Evolutionary conservation across 2,113 vertebrate genomes (phyloP).

Genomic region (Herpailurus yagouaroundi): DNA sequence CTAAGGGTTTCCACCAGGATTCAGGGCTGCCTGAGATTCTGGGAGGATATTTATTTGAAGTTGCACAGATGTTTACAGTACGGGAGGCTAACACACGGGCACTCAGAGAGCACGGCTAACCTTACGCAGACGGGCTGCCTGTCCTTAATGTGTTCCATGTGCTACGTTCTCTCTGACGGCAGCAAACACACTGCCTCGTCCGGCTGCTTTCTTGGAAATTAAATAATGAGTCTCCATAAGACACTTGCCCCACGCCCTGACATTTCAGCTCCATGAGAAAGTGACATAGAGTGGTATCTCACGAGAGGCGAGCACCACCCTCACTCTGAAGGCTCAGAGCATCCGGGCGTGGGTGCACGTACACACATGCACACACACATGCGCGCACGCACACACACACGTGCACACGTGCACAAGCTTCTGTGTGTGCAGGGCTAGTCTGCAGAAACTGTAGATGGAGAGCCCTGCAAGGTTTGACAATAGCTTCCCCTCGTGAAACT

Average conservation of each 20-base stretch:
- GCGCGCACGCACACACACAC: too few relatives aligned
- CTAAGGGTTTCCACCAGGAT: not conserved
- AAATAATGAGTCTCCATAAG: not conserved
- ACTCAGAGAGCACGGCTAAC: not conserved
- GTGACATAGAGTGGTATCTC: not conserved
- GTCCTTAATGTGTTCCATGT: not conserved
- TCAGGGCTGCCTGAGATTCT: not conserved
- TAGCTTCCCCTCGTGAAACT: not conserved
- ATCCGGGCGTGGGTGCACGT: not conserved
- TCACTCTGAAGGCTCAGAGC: not conserved
- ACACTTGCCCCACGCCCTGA: not conserved
- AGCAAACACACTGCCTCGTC: not conserved
- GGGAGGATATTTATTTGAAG: conserved; percentile 46
- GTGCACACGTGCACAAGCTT: fast-evolving
- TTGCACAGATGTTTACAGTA: conserved; percentile 15
- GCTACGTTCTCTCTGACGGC: not conserved
- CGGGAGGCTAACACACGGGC: not conserved
- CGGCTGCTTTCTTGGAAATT: not conserved
- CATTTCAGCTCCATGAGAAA: not conserved
- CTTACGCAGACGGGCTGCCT: not conserved
- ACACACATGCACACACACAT: fast-evolving
- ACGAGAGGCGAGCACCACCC: not conserved
- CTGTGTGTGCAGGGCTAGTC: too few relatives aligned
- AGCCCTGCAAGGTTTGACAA: not conserved
- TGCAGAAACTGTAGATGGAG: not conserved